These are phyloP conservation scores for Vanessa cardui DNA, from an alignment of 2,888 invertebrate genomes.

Conservation along the genomic window DNA sequence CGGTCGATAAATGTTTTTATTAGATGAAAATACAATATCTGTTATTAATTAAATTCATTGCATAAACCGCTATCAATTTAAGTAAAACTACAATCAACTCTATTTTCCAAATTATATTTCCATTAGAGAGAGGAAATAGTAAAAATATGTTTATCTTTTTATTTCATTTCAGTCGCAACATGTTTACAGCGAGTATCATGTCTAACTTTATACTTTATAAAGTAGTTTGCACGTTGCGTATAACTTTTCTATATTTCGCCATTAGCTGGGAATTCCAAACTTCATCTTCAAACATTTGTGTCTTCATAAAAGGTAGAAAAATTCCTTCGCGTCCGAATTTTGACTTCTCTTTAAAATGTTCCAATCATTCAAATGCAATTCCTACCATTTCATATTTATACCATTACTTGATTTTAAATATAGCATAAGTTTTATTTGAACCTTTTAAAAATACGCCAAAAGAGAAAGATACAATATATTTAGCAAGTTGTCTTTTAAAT, in stretches of 20 bases:
- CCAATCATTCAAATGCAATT: conserved; percentile 54
- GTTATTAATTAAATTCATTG: too few species aligned
- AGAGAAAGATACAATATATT: not conserved
- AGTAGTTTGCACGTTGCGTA: not conserved
- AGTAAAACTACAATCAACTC: too few species aligned
- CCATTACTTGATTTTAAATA: conserved; percentile 10
- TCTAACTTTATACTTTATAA: not conserved
- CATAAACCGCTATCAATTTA: too few species aligned
- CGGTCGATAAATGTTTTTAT: too few species aligned
- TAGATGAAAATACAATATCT: too few species aligned
- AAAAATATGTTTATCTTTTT: too few species aligned
- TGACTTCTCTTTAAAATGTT: conserved; percentile 61
- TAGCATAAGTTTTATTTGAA: not conserved
- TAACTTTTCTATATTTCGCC: conserved; percentile 24
- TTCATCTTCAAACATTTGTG: conserved; percentile 50
- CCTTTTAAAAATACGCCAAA: not conserved
- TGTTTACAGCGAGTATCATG: too few species aligned
- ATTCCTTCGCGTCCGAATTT: conserved; percentile 53
- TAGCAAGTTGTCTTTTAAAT: not conserved
- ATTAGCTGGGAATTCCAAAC: conserved; percentile 53
- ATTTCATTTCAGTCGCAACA: too few species aligned
- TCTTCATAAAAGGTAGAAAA: conserved; percentile 52
- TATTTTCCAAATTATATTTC: too few species aligned
- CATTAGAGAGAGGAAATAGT: too few species aligned
- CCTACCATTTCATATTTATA: conserved; percentile 33